Conservation (phyloP, 2,113 vertebrate genomes). For the Tachuris rubrigastra region DNA sequence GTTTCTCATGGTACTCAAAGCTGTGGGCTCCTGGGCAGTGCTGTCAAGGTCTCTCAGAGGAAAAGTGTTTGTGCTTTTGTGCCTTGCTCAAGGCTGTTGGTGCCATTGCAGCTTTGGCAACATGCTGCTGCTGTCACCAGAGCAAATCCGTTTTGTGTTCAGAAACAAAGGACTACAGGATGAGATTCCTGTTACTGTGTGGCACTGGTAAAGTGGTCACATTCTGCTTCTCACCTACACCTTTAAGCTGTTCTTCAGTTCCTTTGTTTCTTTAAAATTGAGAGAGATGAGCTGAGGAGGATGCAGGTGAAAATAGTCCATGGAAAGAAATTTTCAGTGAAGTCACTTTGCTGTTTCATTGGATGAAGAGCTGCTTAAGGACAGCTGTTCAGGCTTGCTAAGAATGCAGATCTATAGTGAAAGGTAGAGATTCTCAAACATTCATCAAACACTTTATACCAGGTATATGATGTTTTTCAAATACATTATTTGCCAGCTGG, state of each 20-base stretch:
- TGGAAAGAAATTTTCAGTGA: neutral
- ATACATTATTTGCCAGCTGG: neutral
- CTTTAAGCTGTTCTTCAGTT: neutral
- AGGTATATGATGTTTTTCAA: neutral
- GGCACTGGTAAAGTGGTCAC: neutral
- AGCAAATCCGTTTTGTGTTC: neutral
- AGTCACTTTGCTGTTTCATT: neutral
- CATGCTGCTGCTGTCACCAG: neutral
- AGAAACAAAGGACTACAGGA: neutral
- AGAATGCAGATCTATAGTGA: neutral
- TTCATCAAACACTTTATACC: neutral
- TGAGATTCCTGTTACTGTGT: neutral
- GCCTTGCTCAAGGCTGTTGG: neutral
- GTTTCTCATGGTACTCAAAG: neutral
- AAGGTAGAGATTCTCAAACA: neutral
- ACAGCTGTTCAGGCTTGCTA: neutral
- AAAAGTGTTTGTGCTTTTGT: neutral
- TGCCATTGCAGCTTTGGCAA: neutral
- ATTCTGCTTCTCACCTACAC: neutral
- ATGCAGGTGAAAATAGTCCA: neutral
- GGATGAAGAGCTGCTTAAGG: neutral
- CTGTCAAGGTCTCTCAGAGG: neutral
- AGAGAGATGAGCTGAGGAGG: neutral
- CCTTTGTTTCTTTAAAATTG: neutral
- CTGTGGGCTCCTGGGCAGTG: neutral